These are phyloP conservation scores for Suncus etruscus DNA, from an alignment of 2,113 vertebrate species.

Conservation along the genomic window DNA sequence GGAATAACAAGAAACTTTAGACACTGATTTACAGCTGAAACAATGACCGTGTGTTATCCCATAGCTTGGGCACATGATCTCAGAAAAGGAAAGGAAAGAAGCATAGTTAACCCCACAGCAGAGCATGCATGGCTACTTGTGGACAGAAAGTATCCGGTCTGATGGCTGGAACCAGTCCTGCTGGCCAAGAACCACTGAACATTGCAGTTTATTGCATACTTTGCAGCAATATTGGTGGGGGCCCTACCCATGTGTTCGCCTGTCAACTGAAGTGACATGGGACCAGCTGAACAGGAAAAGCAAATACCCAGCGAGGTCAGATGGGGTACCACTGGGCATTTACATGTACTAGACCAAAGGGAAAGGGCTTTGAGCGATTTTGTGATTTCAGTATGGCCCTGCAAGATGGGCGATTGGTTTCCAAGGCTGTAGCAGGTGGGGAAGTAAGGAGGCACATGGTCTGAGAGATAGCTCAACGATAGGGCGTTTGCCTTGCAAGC, in stretches of 20 bases:
- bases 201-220: not conserved
- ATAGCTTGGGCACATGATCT: not conserved
- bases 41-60: not conserved
- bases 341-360: not conserved
- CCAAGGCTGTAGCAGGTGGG: not conserved
- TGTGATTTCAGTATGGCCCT: not conserved
- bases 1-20: not conserved
- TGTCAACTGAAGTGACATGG: not conserved
- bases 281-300: not conserved
- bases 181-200: accelerated
- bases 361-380: not conserved
- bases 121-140: not conserved
- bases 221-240: no score
- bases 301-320: not conserved
- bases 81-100: not conserved
- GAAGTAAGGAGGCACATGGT: not conserved
- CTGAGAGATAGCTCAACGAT: no score
- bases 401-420: not conserved
- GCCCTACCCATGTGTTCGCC: no score
- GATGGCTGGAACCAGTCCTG: not conserved
- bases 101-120: not conserved
- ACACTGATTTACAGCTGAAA: not conserved
- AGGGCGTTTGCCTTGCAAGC: no score
- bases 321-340: not conserved
- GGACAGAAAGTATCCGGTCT: not conserved